Base-by-base conservation (phyloP, 2,797 vertebrate species). In the Petrocephalus sullivani region DNA sequence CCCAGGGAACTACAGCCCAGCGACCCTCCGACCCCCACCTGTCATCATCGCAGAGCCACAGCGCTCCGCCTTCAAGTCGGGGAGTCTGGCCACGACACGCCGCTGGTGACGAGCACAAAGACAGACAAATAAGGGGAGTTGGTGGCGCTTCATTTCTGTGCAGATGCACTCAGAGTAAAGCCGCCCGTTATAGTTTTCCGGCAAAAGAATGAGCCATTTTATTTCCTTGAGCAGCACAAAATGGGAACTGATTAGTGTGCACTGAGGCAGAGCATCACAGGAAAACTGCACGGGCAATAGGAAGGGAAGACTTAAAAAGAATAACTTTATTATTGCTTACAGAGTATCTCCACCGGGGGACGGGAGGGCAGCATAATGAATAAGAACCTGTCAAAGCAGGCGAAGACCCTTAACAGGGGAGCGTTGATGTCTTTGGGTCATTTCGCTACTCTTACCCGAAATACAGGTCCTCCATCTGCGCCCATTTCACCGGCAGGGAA, bases 301-400 rank as follows among this genome's bases (percentile, higher is more conserved):
- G 64, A 87, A 87, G n/a, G 33, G 53, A 54, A 87, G 33, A 58
- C 56, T 49, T 56, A 46, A 60, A 60, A 19, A 78, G 81, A 87
- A 49, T 87, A 82, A 57, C 49, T 81, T 82, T 16, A 87, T 60
- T 46, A 58, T 21, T n/a, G 53, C 71, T 82, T 46, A 23, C n/a
- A 23, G 46, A 21, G 82, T 53, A 14, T 56, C 8, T 84, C 21
- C 12, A n/a, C 33, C 23, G 1, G 23, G 23, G 10, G 64, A 9
- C 3, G 81, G 51, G 7, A n/a, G 4, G 16, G 1, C 46, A 14
- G 49, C 12, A 54, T 53, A 84, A 84, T 53, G n/a, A 56, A 84
- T 56, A 28, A 16, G 51, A 84, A 23, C 21, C 21, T 54, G 23
- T 23, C n/a, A 84, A 28, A 84, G 10, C 14, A 16, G 37, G 61